Percentiles rank a stretch among this genome's conserved stretches.
phyloP scores from a whole-genome alignment of 2,888 invertebrate species.

The Napeogenes inachia region DNA sequence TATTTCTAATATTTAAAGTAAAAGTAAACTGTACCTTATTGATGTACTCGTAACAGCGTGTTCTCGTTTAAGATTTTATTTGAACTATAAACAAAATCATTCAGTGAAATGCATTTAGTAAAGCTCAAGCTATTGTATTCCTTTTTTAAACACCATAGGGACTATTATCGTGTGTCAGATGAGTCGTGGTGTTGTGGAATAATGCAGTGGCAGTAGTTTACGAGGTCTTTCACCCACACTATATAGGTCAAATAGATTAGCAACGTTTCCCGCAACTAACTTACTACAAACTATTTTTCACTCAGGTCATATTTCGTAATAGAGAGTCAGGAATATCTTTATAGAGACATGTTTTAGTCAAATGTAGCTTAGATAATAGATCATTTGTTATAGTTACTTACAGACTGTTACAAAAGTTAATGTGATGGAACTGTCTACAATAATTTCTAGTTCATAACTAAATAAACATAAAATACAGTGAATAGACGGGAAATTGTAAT shows the following conservation, averaged over 20 bases:
- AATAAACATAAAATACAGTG: conserved; percentile 15
- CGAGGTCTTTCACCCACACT: conserved; percentile 75
- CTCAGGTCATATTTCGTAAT: background rate
- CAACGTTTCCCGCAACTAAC: conserved; percentile 49
- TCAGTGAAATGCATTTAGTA: conserved; percentile 51
- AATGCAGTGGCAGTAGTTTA: conserved; percentile 72
- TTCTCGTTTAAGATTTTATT: conserved; percentile 58
- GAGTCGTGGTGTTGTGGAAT: conserved; percentile 51
- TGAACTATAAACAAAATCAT: conserved; percentile 59
- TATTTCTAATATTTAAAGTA: no score
- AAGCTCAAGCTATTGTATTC: conserved; percentile 42
- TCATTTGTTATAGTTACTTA: no score
- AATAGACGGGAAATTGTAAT: conserved; percentile 7
- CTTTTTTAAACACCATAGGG: conserved; percentile 45
- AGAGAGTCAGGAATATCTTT: no score
- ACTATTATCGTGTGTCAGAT: conserved; percentile 45
- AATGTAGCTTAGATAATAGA: no score
- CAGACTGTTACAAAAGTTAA: no score
- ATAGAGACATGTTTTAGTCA: no score
- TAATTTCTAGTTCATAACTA: conserved; percentile 9
- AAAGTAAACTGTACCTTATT: conserved; percentile 8
- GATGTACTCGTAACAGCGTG: conserved; percentile 31
- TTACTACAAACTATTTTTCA: conserved; percentile 25
- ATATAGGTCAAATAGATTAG: conserved; percentile 77
- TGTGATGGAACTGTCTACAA: no score